phyloP scores from a whole-genome alignment of 2,888 invertebrate genomes.

The Nineta flava region DNA sequence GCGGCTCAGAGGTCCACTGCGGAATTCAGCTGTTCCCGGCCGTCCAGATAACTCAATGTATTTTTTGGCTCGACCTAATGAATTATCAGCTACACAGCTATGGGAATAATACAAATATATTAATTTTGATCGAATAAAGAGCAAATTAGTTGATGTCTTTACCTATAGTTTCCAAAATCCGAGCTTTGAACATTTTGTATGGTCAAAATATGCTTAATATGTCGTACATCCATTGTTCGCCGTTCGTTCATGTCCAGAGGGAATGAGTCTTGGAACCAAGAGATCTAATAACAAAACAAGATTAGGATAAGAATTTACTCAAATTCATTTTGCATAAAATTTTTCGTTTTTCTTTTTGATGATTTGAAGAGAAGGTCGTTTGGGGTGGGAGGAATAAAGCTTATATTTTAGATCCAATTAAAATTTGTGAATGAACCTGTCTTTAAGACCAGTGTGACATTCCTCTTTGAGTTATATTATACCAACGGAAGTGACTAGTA shows the following conservation, averaged over 20 bases:
- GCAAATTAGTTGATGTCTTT: neutral
- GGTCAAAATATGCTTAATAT: conserved; percentile 48
- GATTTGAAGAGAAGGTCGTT: too few relatives aligned
- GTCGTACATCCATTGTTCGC: conserved; percentile 50
- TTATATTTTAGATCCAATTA: too few relatives aligned
- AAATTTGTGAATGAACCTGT: too few relatives aligned
- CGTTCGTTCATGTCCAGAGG: conserved; percentile 49
- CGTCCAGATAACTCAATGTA: conserved; percentile 37
- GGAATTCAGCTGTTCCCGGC: conserved; percentile 37
- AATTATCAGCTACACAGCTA: conserved; percentile 37
- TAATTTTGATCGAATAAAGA: neutral
- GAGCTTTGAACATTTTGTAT: conserved; percentile 46
- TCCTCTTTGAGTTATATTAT: too few relatives aligned
- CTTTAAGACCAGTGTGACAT: too few relatives aligned
- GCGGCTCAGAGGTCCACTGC: conserved; percentile 34
- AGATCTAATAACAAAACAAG: conserved; percentile 31
- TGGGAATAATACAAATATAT: conserved; percentile 12
- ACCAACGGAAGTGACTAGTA: too few relatives aligned
- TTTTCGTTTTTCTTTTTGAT: too few relatives aligned
- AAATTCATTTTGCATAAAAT: too few relatives aligned
- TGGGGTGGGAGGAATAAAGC: too few relatives aligned
- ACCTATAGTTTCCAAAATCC: conserved; percentile 44
- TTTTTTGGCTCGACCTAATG: conserved; percentile 33
- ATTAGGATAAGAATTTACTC: neutral
- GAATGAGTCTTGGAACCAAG: conserved; percentile 57